Evolutionary conservation across 1,140 invertebrate genomes (phyloP).

Genomic region (Chrysoperla carnea): DNA sequence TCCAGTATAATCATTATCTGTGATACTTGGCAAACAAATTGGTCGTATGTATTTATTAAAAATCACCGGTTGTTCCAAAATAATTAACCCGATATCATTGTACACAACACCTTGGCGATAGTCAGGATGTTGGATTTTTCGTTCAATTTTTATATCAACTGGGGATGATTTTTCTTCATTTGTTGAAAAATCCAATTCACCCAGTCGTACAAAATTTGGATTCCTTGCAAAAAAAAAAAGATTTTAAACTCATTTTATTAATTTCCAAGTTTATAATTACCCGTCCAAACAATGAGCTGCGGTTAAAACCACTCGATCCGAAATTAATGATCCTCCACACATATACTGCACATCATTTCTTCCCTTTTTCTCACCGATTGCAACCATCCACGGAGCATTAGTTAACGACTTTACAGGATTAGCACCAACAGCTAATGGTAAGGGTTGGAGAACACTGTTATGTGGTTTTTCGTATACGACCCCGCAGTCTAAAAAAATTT

Average conservation of each 20-base stretch:
- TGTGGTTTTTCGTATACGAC: not conserved
- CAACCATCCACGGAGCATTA: not conserved
- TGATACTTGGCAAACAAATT: not conserved
- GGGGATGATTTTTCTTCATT: not conserved
- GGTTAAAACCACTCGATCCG: conserved; percentile 10
- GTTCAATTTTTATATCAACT: not conserved
- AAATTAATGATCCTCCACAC: conserved; percentile 17
- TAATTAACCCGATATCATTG: not conserved
- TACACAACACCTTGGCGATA: not conserved
- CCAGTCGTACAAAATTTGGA: not conserved
- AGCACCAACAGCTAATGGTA: not conserved
- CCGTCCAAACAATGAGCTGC: conserved; percentile 17
- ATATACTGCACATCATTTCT: not conserved
- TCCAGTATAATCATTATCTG: not conserved
- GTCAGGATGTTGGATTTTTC: not conserved
- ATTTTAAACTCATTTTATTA: not conserved
- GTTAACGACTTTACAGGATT: not conserved
- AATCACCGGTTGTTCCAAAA: not conserved
- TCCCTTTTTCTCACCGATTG: not conserved
- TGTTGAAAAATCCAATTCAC: not conserved
- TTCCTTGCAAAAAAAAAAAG: not conserved
- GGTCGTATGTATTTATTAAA: not conserved
- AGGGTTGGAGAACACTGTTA: not conserved
- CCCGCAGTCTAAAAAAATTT: no score
- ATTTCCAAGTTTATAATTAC: not conserved